Base-by-base conservation (phyloP, 1,140 invertebrate genomes). In the Apolygus lucorum region DNA sequence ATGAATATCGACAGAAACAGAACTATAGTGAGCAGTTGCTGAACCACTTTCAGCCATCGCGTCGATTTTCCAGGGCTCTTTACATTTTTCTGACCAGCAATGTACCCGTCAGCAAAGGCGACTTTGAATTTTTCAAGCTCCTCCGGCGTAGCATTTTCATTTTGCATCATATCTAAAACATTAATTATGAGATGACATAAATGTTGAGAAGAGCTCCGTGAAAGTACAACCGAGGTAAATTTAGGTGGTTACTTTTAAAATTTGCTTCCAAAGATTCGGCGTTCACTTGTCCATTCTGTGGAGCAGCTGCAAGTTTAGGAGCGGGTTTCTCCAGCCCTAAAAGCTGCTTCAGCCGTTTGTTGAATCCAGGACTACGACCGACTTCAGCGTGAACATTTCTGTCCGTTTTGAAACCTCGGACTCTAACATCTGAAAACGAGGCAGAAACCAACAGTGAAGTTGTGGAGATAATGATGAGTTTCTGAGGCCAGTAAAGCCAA, bases 61-160 rank as follows among this genome's bases (percentile, higher is more conserved):
- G 85, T 83, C 14, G 86, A 83, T 79, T 87, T 86, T 2, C 84
- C 84, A 2, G 82, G 82, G 70, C 84, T 82, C 2, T 80, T 78
- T 74, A 80, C 79, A 75, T 79, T 81, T 62, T 78, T 78, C 68
- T 81, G 80, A 74, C 87, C 90, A 59, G 90, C 85, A 63, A 90
- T 76, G 78, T 95, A 95, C 4, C 93, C 93, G 80, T 96, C 93
- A 63, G 91, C 91, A 81, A 95, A 96, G 0, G 92, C 92, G 72
- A 92, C 83, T 81, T 92, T 93, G 17, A 93, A 80, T 74, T 85
- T 86, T 74, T 90, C 84, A 72, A 88, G 85, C 75, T 91, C 74
- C 63, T 76, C 70, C 0, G 59, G 25, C 21, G 66, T 71, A 34
- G 73, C 67, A 65, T 52, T 42, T 63, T 73, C 72, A 28, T 52